These are phyloP conservation scores for Gobionotothen gibberifrons DNA, from an alignment of 2,797 vertebrate genomes.

Conservation along the genomic window DNA sequence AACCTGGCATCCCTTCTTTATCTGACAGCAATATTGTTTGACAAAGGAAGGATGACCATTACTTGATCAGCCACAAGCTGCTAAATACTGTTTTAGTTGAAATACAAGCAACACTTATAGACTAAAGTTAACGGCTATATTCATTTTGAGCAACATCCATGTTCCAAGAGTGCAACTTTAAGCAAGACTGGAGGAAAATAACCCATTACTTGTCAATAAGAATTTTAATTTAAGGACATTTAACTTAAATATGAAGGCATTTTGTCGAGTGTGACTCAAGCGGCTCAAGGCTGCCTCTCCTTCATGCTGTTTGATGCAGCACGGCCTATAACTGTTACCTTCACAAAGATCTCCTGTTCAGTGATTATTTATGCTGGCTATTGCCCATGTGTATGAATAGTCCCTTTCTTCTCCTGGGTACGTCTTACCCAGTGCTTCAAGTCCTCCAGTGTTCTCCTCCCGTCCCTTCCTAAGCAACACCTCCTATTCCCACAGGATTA, in stretches of 20 bases:
- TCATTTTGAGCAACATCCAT: not conserved
- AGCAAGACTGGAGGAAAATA: not conserved
- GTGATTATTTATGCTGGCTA: conserved; percentile 63
- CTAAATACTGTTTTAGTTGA: conserved; percentile 17
- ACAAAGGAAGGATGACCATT: conserved; percentile 9
- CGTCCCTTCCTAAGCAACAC: conserved; percentile 50
- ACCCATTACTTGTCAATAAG: not conserved
- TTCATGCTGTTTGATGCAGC: conserved; percentile 19
- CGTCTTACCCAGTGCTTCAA: conserved; percentile 41
- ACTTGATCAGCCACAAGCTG: not conserved
- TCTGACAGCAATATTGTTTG: not conserved
- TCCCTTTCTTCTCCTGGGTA: conserved; percentile 63
- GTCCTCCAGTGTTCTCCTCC: conserved; percentile 53
- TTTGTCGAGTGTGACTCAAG: not conserved
- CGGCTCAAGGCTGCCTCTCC: conserved; percentile 5
- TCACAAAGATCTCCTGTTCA: conserved; percentile 65
- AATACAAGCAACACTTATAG: not conserved
- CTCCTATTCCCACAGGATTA: conserved; percentile 50
- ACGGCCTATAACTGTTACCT: conserved; percentile 10
- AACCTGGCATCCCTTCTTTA: not conserved
- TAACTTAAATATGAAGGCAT: not conserved
- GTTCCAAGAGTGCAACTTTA: not conserved
- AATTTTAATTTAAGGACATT: not conserved
- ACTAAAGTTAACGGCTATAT: not conserved
- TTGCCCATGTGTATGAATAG: conserved; percentile 66